Percentiles rank a stretch among this genome's conserved stretches.
Conservation (phyloP, 2,797 vertebrate species). For the Labroides dimidiatus region DNA sequence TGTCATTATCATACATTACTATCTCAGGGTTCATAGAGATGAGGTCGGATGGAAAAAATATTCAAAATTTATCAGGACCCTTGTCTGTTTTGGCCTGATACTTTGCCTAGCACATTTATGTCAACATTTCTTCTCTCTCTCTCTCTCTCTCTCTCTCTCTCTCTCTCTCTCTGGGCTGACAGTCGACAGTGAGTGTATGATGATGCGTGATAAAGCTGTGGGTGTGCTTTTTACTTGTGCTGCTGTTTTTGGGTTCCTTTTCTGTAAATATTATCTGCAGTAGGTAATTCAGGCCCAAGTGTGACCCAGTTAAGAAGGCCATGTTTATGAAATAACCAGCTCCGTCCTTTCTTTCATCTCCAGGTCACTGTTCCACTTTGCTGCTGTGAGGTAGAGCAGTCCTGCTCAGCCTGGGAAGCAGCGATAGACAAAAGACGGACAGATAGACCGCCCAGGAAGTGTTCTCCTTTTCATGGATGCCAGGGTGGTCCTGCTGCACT, state of each 20-base stretch:
- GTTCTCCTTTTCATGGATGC: slow-evolving; percentile 91
- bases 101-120: slow-evolving; percentile 42
- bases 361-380: slow-evolving; percentile 79
- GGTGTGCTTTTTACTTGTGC: slow-evolving; percentile 40
- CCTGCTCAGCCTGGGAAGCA: slow-evolving; percentile 57
- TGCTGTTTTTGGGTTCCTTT: slow-evolving; percentile 25
- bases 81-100: slow-evolving; percentile 50
- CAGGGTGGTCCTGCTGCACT: slow-evolving; percentile 86
- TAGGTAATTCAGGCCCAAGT: slow-evolving; percentile 39
- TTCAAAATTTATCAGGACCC: slow-evolving; percentile 24
- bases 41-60: slow-evolving; percentile 42
- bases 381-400: slow-evolving; percentile 66
- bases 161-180: neutral
- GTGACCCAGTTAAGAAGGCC: slow-evolving; percentile 66
- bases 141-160: too few relatives aligned
- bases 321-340: slow-evolving; percentile 60
- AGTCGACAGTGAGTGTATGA: slow-evolving; percentile 21
- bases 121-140: neutral
- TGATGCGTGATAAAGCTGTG: slow-evolving; percentile 34
- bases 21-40: slow-evolving; percentile 41
- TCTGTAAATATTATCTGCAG: slow-evolving; percentile 40
- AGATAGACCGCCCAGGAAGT: slow-evolving; percentile 60
- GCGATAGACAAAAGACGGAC: slow-evolving; percentile 69
- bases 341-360: slow-evolving; percentile 76
- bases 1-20: slow-evolving; percentile 71